Conservation (phyloP, 2,797 vertebrate genomes). For the Mus caroli region DNA sequence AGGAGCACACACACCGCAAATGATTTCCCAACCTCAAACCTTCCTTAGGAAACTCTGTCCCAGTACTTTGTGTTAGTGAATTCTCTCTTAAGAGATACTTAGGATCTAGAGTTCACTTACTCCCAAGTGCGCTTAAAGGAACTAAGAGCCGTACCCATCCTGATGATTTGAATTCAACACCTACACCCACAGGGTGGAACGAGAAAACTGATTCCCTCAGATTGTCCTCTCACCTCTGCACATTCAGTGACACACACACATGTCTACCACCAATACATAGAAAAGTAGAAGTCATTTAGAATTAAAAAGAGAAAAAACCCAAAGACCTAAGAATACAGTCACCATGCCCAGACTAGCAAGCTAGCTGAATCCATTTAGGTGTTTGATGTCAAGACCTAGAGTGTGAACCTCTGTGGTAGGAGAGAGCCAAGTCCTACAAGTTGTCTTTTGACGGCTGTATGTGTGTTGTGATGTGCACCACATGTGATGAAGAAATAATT, state of each 20-base stretch:
- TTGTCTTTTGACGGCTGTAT: too few relatives aligned
- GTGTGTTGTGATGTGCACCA: background rate
- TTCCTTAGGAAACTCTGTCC: conserved; percentile 45
- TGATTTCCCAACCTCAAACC: background rate
- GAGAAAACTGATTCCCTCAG: background rate
- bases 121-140: conserved; percentile 53
- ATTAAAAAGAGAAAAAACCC: background rate
- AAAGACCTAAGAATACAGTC: conserved; percentile 47
- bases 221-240: background rate
- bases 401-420: too few relatives aligned
- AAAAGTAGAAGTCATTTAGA: background rate
- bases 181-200: background rate
- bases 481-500: background rate
- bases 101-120: conserved; percentile 63
- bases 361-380: background rate
- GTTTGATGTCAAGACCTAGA: background rate
- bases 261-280: background rate
- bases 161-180: background rate
- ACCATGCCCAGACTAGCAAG: background rate
- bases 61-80: background rate
- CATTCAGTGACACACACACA: accelerated
- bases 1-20: background rate
- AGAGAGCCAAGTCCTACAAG: background rate
- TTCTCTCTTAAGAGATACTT: conserved; percentile 10
- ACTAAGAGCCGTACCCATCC: background rate